Percentiles rank a stretch among this genome's conserved stretches.
These are phyloP conservation scores for Geopemphigus sp. DNA, from an alignment of 1,140 invertebrate species.

Conservation along the genomic window DNA sequence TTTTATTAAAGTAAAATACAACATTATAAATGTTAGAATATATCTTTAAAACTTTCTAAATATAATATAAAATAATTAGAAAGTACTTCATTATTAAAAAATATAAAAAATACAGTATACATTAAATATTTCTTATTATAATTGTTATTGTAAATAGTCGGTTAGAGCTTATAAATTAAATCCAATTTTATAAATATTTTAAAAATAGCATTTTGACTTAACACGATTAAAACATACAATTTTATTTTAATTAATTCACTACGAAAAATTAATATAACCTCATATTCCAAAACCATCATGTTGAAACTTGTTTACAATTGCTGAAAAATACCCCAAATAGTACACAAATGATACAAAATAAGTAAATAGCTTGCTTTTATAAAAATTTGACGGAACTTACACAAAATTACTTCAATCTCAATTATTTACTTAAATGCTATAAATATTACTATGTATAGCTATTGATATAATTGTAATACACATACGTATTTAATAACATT, in stretches of 20 bases:
- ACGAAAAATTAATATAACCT: neutral
- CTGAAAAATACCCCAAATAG: no score
- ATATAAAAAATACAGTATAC: no score
- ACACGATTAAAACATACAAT: neutral
- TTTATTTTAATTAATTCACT: neutral
- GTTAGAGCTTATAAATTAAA: neutral
- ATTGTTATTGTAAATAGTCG: neutral
- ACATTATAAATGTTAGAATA: no score
- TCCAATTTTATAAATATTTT: neutral
- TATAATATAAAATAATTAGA: no score
- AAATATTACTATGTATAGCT: neutral
- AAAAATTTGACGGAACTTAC: no score
- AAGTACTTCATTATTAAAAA: no score
- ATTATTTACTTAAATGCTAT: neutral
- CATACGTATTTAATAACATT: no score
- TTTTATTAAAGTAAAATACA: neutral
- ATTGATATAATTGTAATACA: neutral
- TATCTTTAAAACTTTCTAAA: no score
- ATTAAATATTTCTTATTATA: no score
- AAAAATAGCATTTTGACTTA: neutral
- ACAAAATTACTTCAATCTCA: neutral
- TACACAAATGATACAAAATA: no score
- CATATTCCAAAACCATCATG: neutral
- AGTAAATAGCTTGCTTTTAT: no score
- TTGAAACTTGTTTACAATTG: no score